Evolutionary conservation across 2,113 vertebrate genomes (phyloP), one percentile per base, ranked within the genome.

Genomic region (Monarcha castaneiventris): DNA sequence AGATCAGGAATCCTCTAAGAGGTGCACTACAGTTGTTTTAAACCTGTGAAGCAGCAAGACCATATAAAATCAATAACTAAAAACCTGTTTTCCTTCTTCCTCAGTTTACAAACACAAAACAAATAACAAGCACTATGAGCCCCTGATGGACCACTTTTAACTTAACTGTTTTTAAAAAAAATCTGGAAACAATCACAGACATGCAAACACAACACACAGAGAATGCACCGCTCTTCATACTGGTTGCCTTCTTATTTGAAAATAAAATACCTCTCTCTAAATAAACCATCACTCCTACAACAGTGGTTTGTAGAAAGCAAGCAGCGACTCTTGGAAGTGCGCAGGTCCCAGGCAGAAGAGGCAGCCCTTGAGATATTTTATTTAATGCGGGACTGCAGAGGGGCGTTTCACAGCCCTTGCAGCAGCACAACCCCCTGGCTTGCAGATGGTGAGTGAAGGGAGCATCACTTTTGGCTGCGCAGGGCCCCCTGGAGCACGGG

Each of bases 401-500:
- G 0, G 1, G 7, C 11, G 5, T 49, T 86, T 74, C 52, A 13
- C 18, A 30, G 71, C 0, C 8, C 76, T 32, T 1, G 61, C 68
- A 72, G 86, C 72, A 39, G 84, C 64, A 6, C 61, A 66, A 0
- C 0, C 3, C 20, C 29, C 33, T 2, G 0, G n/a, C 39, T 59
- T 11, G 41, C 51, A 12, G 71, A 19, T 0, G 43, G n/a, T 4
- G 64, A 63, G 37, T 1, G 1, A n/a, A 59, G 39, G 21, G 30
- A 93, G 58, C 41, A 35, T 22, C 61, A 73, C 91, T 93, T 78
- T 6, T 26, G 71, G 81, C 87, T 9, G 20, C 0, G 8, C 81
- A 91, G 95, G 87, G 87, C 74, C 69, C 94, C 84, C 94, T 95
- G 89, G 95, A 96, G 94, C 94, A 75, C 10, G 15, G 48, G 55